Evolutionary conservation across 2,797 vertebrate species (phyloP), one percentile per base, ranked within the genome.

Genomic region (Decapterus maruadsi): DNA sequence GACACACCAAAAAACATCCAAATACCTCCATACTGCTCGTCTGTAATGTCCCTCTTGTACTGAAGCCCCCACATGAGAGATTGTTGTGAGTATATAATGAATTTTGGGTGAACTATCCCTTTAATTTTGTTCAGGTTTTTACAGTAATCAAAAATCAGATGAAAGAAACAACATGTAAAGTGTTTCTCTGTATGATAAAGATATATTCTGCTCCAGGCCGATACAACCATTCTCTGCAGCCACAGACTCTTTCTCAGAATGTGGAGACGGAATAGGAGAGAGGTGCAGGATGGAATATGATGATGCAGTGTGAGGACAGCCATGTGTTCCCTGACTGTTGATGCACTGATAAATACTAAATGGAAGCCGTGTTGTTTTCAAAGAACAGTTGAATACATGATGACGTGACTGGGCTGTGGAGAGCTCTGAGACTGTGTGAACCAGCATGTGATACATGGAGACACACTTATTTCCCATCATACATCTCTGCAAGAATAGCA

Each of bases 271-370:
- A 73, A 57, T 0, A 62, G 26, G 42, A 48, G 62, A 38, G 60
- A 62, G 73, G 70, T n/a, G 76, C 6, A 80, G 65, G 45, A 56
- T 54, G 76, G 81, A 86, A 81, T 56, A 59, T 66, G 77, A 85
- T 55, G 16, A n/a, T n/a, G 61, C 60, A 10, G 59, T 73, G 66
- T 45, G 54, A 72, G 73, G 79, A 78, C 72, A 86, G 70, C 85
- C 82, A 63, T 86, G 81, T 85, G 88, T 84, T 83, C 72, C 75
- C 67, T 76, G 66, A 64, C 87, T 61, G 80, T 38, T 60, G 87
- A 87, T 90, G 73, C 57, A 14, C 82, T 9, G 87, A 91, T 91
- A 90, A 86, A 79, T 61, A 45, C 75, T 85, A 83, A 93, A 92
- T 85, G 82, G 84, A 87, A 17, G 68, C 14, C 50, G 81, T 86